Base-by-base conservation (phyloP, 1,140 invertebrate species). In the Mercenaria mercenaria region DNA sequence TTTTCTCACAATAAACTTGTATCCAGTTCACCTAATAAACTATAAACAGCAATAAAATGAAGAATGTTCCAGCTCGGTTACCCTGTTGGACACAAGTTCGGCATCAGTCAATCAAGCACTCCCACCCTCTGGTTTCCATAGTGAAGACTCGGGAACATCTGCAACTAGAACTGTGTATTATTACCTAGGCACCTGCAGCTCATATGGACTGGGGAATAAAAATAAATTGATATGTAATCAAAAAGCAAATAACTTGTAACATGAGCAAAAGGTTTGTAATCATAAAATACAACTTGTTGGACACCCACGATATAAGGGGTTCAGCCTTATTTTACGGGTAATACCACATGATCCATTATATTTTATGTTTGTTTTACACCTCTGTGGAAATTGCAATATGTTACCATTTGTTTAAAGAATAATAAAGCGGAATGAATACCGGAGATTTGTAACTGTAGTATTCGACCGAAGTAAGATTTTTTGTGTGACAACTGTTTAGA, bases 191-290 rank as follows among this genome's bases (percentile, higher is more conserved):
- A 85, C 83, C 83, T 85, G 83, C 29, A 85, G 64, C n/a, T 72
- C 83, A 85, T 85, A 67, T 85, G 83, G 64, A 32, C 83, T 41
- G 26, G 50, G 64, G 50, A 74, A 85, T 85, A 85, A 85, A 82
- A 85, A 85, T 85, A 85, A 85, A 85, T 74, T 85, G 83, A 85
- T 85, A 85, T 85, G 61, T 43, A 43, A 85, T 74, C 64, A 85
- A 85, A 85, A 85, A 29, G 83, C 52, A 74, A 85, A 85, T 85
- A 74, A 52, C 32, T 72, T n/a, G 83, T 56, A 85, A 85, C 43
- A 34, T 85, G 83, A 85, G 83, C 69, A 74, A 74, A 85, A 74
- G 67, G 41, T 74, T 85, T 72, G 20, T 37, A 43, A 13, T 39
- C 8, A 56, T 85, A 85, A 85, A 85, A 52, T 26, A 64, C 26